Evolutionary conservation across 2,888 invertebrate species (phyloP), one percentile per base, ranked within the genome.

Genomic region (Chrysotoxum bicinctum): DNA sequence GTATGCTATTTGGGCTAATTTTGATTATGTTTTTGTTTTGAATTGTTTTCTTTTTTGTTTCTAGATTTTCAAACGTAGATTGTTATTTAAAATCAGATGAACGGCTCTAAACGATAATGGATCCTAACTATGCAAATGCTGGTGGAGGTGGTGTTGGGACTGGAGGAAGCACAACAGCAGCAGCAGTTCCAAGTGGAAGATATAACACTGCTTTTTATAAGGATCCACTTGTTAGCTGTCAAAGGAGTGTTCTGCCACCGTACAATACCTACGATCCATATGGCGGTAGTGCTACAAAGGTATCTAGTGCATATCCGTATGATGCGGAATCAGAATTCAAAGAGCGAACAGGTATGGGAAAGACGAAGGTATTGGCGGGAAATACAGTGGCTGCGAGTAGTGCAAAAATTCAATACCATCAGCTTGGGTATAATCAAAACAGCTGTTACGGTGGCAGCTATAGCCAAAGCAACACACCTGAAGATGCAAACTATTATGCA

Each of bases 231-330:
- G 84, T 68, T 7, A 87, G 78, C 56, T 81, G 72, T 64, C 87
- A 87, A 60, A 54, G 84, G 23, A 78, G 73, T 50, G 23, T 60
- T 6, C 30, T 19, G 6, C 7, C 64, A 8, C 21, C 84, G 1
- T 89, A 88, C 72, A 87, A 83, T 26, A 66, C 87, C 0, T 86
- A 88, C 12, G 88, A 88, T 80, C 87, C 88, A 75, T 88, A 88
- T 85, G 80, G 72, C 26, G 66, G 64, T 8, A 52, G 64, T 60
- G 16, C 69, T 77, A 14, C 66, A 77, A 60, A 76, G 35, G 1
- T 62, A 48, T 64, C 85, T 23, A 77, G 69, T 73, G 62, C 35
- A 35, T 85, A 85, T 85, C 85, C 85, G 21, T 85, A 81, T 19
- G 85, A 85, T 73, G 85, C 85, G 0, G 85, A 85, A 16, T 81